Evolutionary conservation across 2,113 vertebrate species (phyloP), one percentile per base, ranked within the genome.

Genomic region (Microcebus ravelobensis): DNA sequence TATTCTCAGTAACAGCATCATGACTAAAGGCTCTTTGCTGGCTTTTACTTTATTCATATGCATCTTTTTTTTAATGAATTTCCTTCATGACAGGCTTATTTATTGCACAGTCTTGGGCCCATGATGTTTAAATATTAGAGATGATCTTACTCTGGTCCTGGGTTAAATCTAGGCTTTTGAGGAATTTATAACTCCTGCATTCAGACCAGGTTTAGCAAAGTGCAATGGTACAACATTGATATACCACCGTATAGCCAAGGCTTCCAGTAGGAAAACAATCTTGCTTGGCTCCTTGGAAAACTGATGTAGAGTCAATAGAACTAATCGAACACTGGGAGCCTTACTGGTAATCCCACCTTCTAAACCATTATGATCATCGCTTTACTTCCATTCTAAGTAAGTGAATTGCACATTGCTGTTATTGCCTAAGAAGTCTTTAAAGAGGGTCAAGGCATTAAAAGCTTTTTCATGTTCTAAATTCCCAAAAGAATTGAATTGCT

Each of bases 1-100:
- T 98, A 88, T 95, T 76, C 21, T 92, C 82, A 93, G 74, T 93
- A 96, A 96, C 9, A 63, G 23, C 85, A 83, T 92, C 87, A 70
- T 71, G 94, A 82, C 89, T 98, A 98, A 98, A 87, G 84, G 86
- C 87, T 98, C 90, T 96, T 84, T 92, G 96, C 95, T 96, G 94
- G 50, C 77, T 79, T 96, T 88, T 84, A 42, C 36, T 31, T 85
- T 31, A 1, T 2, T 81, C 11, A 6, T 0, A 65, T 81, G 1
- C 81, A 79, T 93, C 81, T 96, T 94, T 82, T 76, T 29, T 45
- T 36, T 8, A 85, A 12, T 39, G 31, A 61, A 45, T 96, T 52
- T 91, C 77, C 74, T 91, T 97, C 6, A 63, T 34, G 63, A 9
- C 93, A 79, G 14, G 31, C 61, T 91, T 31, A 91, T 42, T 91